A percentile compares a stretch with the other conserved stretches of the same genome.
Conservation (phyloP, 2,113 vertebrate species). For the human region GRCh38 chr21:28659001-28659500, state of each 20-base stretch:
- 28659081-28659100: not conserved
- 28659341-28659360: not conserved
- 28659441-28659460: not conserved
- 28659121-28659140: not conserved
- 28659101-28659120: not conserved
- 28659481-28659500: not conserved
- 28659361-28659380: not conserved
- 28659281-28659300: not conserved
- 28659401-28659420: not conserved
- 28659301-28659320: not conserved
- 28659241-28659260: not conserved
- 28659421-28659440: not conserved
- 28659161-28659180: not conserved
- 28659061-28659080: not conserved
- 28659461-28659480: conserved; percentile 7
- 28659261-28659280: not conserved
- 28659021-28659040: not conserved
- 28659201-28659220: conserved; percentile 6
- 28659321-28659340: not conserved
- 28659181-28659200: not conserved
- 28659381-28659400: not conserved
- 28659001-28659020: not conserved
- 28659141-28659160: not conserved
- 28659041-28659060: not conserved
- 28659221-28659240: not conserved